Percentiles rank a stretch among this genome's conserved stretches.
Evolutionary conservation across 2,797 vertebrate species (phyloP).

Genomic region (Echiichthys vipera): DNA sequence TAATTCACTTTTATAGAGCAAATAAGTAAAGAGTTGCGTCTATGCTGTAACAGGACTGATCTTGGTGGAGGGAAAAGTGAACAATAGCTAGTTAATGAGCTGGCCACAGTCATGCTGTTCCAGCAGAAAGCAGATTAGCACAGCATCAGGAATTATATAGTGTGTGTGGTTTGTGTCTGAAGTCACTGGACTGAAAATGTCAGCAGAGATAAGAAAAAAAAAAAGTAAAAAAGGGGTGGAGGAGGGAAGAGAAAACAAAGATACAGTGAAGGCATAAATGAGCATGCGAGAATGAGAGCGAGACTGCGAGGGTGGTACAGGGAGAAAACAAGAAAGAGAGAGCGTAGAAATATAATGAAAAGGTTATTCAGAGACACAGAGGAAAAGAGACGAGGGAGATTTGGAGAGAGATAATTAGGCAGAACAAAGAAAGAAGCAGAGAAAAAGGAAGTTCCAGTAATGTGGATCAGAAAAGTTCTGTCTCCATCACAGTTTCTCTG

Average conservation of each 20-base stretch:
- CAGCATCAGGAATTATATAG: constrained; percentile 49
- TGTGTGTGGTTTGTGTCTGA: constrained; percentile 60
- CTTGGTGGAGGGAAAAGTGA: constrained; percentile 27
- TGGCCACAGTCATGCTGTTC: constrained; percentile 42
- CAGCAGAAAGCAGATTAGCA: constrained; percentile 60
- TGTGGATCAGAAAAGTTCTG: constrained; percentile 6
- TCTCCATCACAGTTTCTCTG: constrained; percentile 14
- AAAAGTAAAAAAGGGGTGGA: neutral
- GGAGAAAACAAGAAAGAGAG: constrained; percentile 18
- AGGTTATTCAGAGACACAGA: constrained; percentile 39
- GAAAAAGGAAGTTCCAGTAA: neutral
- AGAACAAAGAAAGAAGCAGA: constrained; percentile 9
- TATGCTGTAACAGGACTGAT: constrained; percentile 6
- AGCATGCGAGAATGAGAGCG: constrained; percentile 14
- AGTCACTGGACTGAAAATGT: constrained; percentile 77
- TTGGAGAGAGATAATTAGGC: constrained; percentile 31
- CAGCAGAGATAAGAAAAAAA: constrained; percentile 58
- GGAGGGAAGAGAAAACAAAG: constrained; percentile 15
- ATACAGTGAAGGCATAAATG: constrained; percentile 33
- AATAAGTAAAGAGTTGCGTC: constrained; percentile 1
- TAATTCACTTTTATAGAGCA: constrained; percentile 38
- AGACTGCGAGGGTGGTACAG: neutral
- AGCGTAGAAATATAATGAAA: constrained; percentile 39
- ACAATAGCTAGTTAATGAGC: constrained; percentile 70
- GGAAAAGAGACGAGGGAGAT: neutral